Evolutionary conservation across 2,888 invertebrate genomes (phyloP), one percentile per base, ranked within the genome.

Genomic region (Tricholauxania praeusta): DNA sequence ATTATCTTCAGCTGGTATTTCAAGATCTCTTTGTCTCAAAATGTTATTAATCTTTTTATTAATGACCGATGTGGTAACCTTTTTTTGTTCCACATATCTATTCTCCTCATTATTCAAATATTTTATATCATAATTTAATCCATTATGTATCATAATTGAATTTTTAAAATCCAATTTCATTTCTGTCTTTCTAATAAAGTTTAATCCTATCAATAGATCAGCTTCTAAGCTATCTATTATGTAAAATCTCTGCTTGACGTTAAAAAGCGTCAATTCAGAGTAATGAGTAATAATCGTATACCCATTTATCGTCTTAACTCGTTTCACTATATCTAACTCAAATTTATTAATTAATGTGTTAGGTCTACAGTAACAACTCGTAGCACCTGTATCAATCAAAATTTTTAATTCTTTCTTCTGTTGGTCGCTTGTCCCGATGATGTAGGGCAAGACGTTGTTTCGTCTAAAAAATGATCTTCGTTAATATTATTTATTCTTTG

Each of bases 191-290:
- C 55, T 68, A 6, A 68, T 51, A 17, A 63, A 49, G 48, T 55
- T 55, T 32, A 51, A 47, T 68, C 59, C 71, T 71, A 73, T 71
- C 49, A 75, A 63, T 47, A 62, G 59, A n/a, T 75, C 72, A 19
- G 32, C 64, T 73, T 75, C 68, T 47, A 75, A 12, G 39, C 64
- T 71, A 17, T 65, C 19, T 22, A 74, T 49, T 53, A 70, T 66
- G 57, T 75, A 72, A 72, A 72, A 70, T 39, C 62, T 57, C 59
- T 47, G 32, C 55, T 53, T 73, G 32, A 39, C 12, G 19, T 62
- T 62, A 2, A 75, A 66, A 66, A 75, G 64, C 49, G 48, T 60
- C 62, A 64, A 59, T 22, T 72, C 63, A 47, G 63, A 53, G 48
- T 55, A 73, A 62, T 68, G 47, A 10, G 14, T 63, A 28, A 72